Conservation (phyloP, 2,888 invertebrate species). For the Bimastos eiseni region DNA sequence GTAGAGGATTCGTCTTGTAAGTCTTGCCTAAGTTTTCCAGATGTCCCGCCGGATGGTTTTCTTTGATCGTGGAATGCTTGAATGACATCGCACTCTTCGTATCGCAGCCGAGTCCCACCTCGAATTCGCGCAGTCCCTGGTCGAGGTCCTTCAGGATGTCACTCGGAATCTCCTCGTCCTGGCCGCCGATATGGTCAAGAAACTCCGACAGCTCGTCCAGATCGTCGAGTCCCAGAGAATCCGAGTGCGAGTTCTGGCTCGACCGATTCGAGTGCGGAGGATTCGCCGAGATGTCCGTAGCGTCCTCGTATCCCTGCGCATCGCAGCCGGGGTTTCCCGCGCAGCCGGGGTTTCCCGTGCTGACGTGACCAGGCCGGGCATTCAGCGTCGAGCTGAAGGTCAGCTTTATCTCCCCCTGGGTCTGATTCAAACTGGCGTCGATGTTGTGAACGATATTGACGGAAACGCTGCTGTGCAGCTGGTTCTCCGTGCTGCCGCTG, state of each 20-base stretch:
- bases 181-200: constrained; percentile 64
- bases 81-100: not conserved
- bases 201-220: constrained; percentile 53
- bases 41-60: not conserved
- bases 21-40: not conserved
- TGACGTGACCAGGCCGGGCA: constrained; percentile 63
- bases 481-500: not conserved
- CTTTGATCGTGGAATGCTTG: constrained; percentile 7
- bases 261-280: constrained; percentile 25
- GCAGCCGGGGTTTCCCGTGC: not conserved
- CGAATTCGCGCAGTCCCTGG: constrained; percentile 19
- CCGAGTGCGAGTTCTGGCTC: constrained; percentile 31
- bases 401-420: constrained; percentile 72
- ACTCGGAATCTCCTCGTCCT: constrained; percentile 1
- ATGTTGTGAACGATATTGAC: constrained; percentile 62
- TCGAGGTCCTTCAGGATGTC: constrained; percentile 15
- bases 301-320: constrained; percentile 2
- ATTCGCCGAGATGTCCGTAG: not conserved
- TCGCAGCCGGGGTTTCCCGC: not conserved
- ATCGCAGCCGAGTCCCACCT: constrained; percentile 22
- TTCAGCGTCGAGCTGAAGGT: constrained; percentile 80
- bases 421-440: constrained; percentile 62
- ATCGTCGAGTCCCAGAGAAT: constrained; percentile 45
- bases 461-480: constrained; percentile 35
- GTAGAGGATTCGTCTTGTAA: not conserved